Conservation (phyloP, 2,797 vertebrate genomes). For the Gymnocypris eckloni region DNA sequence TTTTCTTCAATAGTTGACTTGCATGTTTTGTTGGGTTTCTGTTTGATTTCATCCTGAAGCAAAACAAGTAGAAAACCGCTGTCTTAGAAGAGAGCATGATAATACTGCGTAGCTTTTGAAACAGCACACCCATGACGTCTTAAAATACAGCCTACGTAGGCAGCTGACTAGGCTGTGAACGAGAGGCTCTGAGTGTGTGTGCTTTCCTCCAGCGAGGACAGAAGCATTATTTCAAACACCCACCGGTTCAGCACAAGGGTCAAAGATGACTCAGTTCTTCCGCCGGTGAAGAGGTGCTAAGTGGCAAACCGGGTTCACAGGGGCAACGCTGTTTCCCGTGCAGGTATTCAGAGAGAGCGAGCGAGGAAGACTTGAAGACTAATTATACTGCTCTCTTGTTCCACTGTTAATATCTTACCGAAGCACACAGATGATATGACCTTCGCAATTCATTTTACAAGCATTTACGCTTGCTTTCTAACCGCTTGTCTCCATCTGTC, state of each 20-base stretch:
- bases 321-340: slow-evolving; percentile 5
- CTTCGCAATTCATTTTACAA: slow-evolving; percentile 58
- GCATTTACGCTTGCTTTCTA: slow-evolving; percentile 43
- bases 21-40: not conserved
- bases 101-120: not conserved
- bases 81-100: not conserved
- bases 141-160: not conserved
- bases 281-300: slow-evolving; percentile 50
- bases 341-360: slow-evolving; percentile 7
- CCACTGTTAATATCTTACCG: slow-evolving; percentile 56
- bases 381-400: slow-evolving; percentile 55
- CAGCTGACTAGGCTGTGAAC: not conserved
- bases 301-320: slow-evolving; percentile 29
- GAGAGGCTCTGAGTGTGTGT: not conserved
- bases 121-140: not conserved
- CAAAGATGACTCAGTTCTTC: slow-evolving; percentile 52
- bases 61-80: not conserved
- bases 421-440: slow-evolving; percentile 57
- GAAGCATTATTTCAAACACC: slow-evolving; percentile 55
- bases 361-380: slow-evolving; percentile 26
- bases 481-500: not conserved
- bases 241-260: slow-evolving; percentile 50
- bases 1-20: not conserved
- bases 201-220: slow-evolving; percentile 49
- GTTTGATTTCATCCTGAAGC: not conserved